Conservation (phyloP, 23 tunicate genomes). For the Pegea sp. region DNA sequence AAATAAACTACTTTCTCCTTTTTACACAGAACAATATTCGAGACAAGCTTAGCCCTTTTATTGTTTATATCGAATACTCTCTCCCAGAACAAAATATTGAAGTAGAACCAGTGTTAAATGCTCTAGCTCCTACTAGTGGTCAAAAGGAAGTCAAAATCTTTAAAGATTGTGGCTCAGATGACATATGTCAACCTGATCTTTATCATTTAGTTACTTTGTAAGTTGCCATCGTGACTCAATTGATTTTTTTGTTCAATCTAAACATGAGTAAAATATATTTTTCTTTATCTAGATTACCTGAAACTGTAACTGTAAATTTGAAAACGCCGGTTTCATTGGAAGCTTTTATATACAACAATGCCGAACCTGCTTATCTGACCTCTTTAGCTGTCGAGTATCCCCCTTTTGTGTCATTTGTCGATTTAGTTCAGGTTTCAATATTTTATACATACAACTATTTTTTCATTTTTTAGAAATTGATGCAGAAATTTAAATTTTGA, state of each 20-base stretch:
- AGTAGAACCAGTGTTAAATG: conserved; percentile 55
- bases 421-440: background rate
- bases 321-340: conserved; percentile 23
- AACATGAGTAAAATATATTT: too few relatives aligned
- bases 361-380: conserved; percentile 64
- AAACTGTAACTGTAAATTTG: conserved; percentile 10
- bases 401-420: background rate
- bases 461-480: background rate
- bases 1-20: too few relatives aligned
- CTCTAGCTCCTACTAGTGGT: conserved; percentile 17
- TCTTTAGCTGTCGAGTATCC: conserved; percentile 39
- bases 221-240: too few relatives aligned
- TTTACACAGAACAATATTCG: conserved; percentile 8
- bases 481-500: background rate
- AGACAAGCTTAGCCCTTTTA: conserved; percentile 41
- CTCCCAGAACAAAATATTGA: conserved; percentile 27
- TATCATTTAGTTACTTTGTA: conserved; percentile 11
- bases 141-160: conserved; percentile 22
- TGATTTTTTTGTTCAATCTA: too few relatives aligned
- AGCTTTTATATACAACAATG: conserved; percentile 10
- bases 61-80: conserved; percentile 36
- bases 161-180: conserved; percentile 68
- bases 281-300: background rate
- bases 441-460: background rate
- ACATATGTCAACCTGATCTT: conserved; percentile 58